Base-by-base conservation (phyloP, 2,797 vertebrate genomes). In the Spondyliosoma cantharus region DNA sequence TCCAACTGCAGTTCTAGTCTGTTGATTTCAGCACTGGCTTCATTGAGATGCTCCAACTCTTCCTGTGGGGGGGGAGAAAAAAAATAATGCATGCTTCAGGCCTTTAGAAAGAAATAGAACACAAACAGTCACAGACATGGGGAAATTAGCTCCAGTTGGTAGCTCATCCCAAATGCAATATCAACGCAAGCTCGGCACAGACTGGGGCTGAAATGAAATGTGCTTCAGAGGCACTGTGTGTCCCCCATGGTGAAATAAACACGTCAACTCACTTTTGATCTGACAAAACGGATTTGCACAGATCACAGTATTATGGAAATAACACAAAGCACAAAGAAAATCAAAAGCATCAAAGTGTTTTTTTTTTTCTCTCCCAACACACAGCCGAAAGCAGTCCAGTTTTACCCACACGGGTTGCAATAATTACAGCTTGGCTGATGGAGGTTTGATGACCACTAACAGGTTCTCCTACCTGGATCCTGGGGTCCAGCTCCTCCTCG, bases 21-120 rank as follows among this genome's bases (percentile, higher is more conserved):
- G 90, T 98, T 98, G 86, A 98, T 98, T 90, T 98, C 97, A 73
- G 96, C 97, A 1, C 96, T 98, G 84, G 97, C 97, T 92, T 98
- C 96, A 87, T 98, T 98, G 60, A 98, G 94, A 49, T 97, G 97
- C 64, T 98, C 97, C 90, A 98, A 90, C 86, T 98, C 97, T 63
- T 97, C 96, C 97, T 98, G 93, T 15, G 59, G 42, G 32, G 42
- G 32, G n/a, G 27, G 27, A 65, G 54, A 71, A 62, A 43, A 53
- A 61, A 68, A 56, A 25, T 12, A 25, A 25, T 37, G 14, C 27
- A 25, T 53, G 63, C 24, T 58, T 68, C 7, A 69, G 29, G 14
- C n/a, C 2, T 5, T 73, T 42, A 7, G 46, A 19, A 17, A 58
- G 25, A 25, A 24, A n/a, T 11, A 27, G 6, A 15, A 4, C 9